A percentile compares a stretch with the other conserved stretches of the same genome.
These are phyloP conservation scores for Zhuqinia jingwanae DNA, from an alignment of 2,888 invertebrate species.

Conservation along the genomic window DNA sequence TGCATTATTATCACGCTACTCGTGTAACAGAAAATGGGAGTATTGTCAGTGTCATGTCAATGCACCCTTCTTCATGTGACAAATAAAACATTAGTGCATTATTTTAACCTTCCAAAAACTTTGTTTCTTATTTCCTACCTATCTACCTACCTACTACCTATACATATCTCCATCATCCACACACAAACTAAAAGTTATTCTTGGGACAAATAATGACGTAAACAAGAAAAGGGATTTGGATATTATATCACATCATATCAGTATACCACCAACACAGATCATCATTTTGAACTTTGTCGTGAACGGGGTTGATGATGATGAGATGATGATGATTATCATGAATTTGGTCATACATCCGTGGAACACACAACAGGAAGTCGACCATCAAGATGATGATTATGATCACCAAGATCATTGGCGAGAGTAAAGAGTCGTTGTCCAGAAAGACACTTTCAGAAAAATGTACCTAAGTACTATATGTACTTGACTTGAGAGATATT, in stretches of 20 bases:
- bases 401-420: neutral
- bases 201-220: neutral
- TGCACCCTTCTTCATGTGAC: conserved; percentile 29
- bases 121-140: too few relatives aligned
- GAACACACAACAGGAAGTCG: conserved; percentile 15
- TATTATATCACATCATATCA: neutral
- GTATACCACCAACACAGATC: neutral
- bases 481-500: too few relatives aligned
- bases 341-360: neutral
- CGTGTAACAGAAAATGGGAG: conserved; percentile 25
- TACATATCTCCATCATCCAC: too few relatives aligned
- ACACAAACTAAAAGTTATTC: too few relatives aligned
- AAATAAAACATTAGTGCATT: too few relatives aligned
- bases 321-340: neutral
- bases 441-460: neutral
- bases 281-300: neutral
- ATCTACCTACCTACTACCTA: too few relatives aligned
- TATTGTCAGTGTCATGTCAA: conserved; percentile 65
- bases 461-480: neutral
- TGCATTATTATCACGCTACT: too few relatives aligned
- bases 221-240: neutral
- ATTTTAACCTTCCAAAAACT: too few relatives aligned
- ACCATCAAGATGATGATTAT: neutral
- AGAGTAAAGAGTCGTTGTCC: neutral
- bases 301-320: neutral